Base-by-base conservation (phyloP, 1,140 invertebrate genomes). In the Drosophila ficusphila region DNA sequence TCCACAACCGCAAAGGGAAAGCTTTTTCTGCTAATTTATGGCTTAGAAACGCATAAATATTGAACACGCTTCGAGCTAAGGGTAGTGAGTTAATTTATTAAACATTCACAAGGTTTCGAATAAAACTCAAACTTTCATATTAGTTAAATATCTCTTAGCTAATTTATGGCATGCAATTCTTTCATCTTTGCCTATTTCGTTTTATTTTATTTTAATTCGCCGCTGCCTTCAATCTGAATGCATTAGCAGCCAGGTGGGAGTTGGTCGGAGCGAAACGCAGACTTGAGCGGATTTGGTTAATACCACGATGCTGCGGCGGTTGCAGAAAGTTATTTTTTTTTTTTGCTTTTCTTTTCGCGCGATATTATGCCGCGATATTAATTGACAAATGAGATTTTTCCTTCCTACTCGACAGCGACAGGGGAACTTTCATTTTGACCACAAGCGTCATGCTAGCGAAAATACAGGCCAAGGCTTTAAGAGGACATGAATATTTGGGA, bases 351-450 rank as follows among this genome's bases (percentile, higher is more conserved):
- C 36, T 78, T 67, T 76, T 68, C 62, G 61, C 56, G 61, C 58
- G 57, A 90, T 90, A 86, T 88, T 88, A 78, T 88, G 88, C 76
- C 76, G 82, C 79, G 88, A 90, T 90, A 90, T 90, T 90, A 90
- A 90, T 90, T 90, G 88, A 90, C 88, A 90, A 90, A 90, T 90
- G 88, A 90, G 88, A 88, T 88, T 90, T 90, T 90, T 89, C 88
- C 86, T 89, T 90, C 88, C 88, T 82, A 90, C 81, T 90, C 76
- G 72, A 81, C 76, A 82, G 82, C 82, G 65, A 82, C 70, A 89
- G 79, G 79, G 76, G 65, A 88, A 90, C 88, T 90, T 90, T 90
- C 88, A 88, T 90, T 90, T 90, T 79, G 89, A 83, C 88, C 88
- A 90, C 78, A 83, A 89, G 77, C 70, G 57, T 76, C 48, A 68